Base-by-base conservation (phyloP, 2,113 vertebrate genomes). In the Festucalex cinctus region DNA sequence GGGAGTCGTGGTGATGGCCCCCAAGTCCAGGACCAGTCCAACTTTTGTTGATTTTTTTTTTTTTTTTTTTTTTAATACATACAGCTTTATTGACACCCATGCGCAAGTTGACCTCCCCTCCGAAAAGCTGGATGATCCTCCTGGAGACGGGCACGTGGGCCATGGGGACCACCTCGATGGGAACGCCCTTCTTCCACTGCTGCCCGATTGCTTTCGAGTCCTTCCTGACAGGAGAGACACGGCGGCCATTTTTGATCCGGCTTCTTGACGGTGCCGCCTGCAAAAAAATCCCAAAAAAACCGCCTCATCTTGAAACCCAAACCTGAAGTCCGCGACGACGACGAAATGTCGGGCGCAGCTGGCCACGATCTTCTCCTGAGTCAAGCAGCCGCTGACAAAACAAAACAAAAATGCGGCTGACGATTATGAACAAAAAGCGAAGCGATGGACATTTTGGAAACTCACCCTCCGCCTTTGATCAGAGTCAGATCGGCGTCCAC, bases 381-480 rank as follows among this genome's bases (percentile, higher is more conserved):
- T 94, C 89, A 98, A 85, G 76, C 97, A 99, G 81, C 97, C 97
- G 43, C 97, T 99, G 86, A 13, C 20, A 62, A n/a, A 48, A 75
- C 49, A 1, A 32, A 64, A 39, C 22, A 13, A 24, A 41, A 41
- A 12, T 17, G n/a, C 6, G 0, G 13, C 0, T 22, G 6, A 10
- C 5, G 32, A 37, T 12, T 2, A 6, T 32, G 26, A 57, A 19
- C 0, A 6, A 26, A 32, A 57, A 6, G 13, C 3, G 5, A 6
- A 1, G 22, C 22, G 9, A 13, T 13, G 51, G 14, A 4, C 5
- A 6, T 12, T 10, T 36, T 19, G 10, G 10, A 32, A 7, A 22
- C 95, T 96, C 91, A 99, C 97, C 97, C 97, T 68, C 97, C 97
- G 19, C 97, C 97, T 92, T 99, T 99, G 75, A 99, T 99, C 83